Conservation (phyloP, 2,797 vertebrate genomes). For the Allobates femoralis region DNA sequence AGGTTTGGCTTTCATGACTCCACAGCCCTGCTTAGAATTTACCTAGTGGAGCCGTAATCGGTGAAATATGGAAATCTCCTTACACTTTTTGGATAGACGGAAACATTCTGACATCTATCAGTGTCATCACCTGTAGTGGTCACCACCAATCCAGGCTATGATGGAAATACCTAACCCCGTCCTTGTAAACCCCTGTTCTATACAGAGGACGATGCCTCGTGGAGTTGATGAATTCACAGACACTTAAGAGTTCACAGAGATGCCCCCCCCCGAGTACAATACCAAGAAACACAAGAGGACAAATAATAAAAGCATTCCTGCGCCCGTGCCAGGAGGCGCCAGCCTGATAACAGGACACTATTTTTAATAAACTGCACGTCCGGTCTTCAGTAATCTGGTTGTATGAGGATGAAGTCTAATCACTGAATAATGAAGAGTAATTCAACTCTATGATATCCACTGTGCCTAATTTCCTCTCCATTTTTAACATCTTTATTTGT, state of each 20-base stretch:
- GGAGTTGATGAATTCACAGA: background rate
- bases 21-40: too few relatives aligned
- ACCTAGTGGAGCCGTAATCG: too few relatives aligned
- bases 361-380: background rate
- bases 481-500: background rate
- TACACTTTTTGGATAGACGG: too few relatives aligned
- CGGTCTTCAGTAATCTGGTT: background rate
- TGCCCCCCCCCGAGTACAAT: background rate
- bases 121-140: background rate
- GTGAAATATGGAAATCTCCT: too few relatives aligned
- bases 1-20: too few relatives aligned
- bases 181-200: too few relatives aligned
- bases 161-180: too few relatives aligned
- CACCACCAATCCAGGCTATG: background rate
- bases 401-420: background rate
- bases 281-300: conserved; percentile 6
- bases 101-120: too few relatives aligned
- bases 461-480: background rate
- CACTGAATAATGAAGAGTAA: background rate
- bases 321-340: background rate
- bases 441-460: too few relatives aligned
- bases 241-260: background rate
- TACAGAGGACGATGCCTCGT: too few relatives aligned
- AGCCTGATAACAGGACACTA: background rate
- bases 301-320: conserved; percentile 29